phyloP scores from a whole-genome alignment of 2,113 vertebrate species.

The Bungarus multicinctus region DNA sequence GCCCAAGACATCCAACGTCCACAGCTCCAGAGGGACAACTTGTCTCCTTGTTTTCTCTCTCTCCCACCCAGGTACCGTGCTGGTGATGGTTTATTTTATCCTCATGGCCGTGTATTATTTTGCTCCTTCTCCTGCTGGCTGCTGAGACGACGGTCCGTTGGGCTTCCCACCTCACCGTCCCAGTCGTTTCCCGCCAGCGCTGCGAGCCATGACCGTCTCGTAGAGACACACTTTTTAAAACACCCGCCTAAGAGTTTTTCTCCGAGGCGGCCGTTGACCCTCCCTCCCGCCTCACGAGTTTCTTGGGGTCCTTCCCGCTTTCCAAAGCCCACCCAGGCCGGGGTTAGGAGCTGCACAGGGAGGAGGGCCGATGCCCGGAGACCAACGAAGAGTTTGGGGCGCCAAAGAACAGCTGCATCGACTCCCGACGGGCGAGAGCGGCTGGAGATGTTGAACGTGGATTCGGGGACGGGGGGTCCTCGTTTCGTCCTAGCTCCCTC shows the following conservation, averaged over 20 bases:
- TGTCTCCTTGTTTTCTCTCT: background rate
- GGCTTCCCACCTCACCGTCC: background rate
- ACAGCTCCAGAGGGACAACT: background rate
- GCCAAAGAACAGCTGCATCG: background rate
- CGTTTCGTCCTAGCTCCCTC: background rate
- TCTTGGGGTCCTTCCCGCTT: accelerated
- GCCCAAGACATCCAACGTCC: background rate
- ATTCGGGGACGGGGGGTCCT: too few species aligned
- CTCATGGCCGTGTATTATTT: slow-evolving; percentile 79
- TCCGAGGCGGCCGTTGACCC: background rate
- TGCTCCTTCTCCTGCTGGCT: slow-evolving; percentile 75
- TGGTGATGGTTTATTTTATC: slow-evolving; percentile 83
- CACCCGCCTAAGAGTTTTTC: too few species aligned
- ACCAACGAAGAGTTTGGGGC: accelerated
- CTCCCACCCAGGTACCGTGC: slow-evolving; percentile 68
- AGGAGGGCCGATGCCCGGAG: accelerated
- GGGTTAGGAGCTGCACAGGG: background rate
- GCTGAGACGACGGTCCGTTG: slow-evolving; percentile 61
- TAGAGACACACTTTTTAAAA: background rate
- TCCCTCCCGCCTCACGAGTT: too few species aligned
- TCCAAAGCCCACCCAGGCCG: background rate
- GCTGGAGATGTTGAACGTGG: accelerated
- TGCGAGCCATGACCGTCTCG: background rate
- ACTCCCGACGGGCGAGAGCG: background rate
- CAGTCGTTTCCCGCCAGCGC: background rate